Conservation (phyloP, 2,113 vertebrate genomes). For the Gracilinanus agilis region DNA sequence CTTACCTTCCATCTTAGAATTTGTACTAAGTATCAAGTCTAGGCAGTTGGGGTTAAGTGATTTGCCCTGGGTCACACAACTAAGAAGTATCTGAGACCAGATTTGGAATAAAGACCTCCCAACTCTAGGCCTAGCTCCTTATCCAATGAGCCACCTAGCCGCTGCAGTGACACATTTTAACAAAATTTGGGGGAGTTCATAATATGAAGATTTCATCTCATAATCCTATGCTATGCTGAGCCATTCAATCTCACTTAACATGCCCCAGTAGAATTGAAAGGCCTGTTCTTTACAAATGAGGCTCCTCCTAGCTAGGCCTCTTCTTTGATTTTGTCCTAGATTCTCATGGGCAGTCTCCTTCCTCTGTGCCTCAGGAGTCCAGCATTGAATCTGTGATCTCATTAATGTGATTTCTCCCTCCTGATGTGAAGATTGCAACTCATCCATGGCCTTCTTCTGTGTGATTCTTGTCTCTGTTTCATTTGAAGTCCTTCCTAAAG, state of each 20-base stretch:
- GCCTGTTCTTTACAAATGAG: neutral
- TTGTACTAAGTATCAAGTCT: too few species aligned
- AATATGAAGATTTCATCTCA: too few species aligned
- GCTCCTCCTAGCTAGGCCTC: neutral
- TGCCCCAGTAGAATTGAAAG: neutral
- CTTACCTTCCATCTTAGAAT: too few species aligned
- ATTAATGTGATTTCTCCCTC: neutral
- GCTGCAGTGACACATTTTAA: neutral
- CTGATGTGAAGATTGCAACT: neutral
- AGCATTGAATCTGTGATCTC: neutral
- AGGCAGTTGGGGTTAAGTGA: too few species aligned
- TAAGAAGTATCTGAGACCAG: too few species aligned
- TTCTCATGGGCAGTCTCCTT: neutral
- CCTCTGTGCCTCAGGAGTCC: neutral
- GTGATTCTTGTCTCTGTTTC: neutral
- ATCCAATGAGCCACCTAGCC: too few species aligned
- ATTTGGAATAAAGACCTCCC: too few species aligned
- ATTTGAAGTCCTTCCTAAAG: neutral
- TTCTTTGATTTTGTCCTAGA: too few species aligned
- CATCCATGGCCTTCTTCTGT: neutral
- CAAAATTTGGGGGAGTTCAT: neutral
- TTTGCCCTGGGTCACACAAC: too few species aligned
- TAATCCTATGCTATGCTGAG: neutral
- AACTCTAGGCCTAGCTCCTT: too few species aligned
- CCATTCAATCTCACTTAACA: neutral